phyloP scores from a whole-genome alignment of 2,888 invertebrate species.

The Drosophila stalkeri region DNA sequence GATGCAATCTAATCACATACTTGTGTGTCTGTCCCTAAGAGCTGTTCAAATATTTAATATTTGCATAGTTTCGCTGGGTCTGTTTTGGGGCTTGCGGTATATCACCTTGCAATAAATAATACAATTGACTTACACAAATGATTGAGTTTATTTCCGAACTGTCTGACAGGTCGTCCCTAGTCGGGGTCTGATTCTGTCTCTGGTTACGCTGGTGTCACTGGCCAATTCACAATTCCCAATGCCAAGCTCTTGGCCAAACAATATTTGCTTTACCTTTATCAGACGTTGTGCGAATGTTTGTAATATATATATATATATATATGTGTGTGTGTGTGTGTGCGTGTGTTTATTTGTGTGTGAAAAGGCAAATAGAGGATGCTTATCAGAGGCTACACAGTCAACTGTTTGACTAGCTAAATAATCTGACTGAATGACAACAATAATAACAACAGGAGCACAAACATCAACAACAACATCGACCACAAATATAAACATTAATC shows the following conservation, averaged over 20 bases:
- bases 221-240: slow-evolving; percentile 40
- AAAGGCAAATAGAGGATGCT: slow-evolving; percentile 40
- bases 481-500: slow-evolving; percentile 30
- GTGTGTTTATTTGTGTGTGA: neutral
- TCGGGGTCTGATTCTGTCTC: neutral
- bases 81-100: slow-evolving; percentile 20
- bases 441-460: slow-evolving; percentile 11
- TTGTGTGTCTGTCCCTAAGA: slow-evolving; percentile 17
- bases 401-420: slow-evolving; percentile 31
- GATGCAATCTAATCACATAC: slow-evolving; percentile 19
- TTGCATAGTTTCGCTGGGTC: slow-evolving; percentile 27
- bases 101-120: slow-evolving; percentile 37
- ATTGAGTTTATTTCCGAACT: slow-evolving; percentile 31
- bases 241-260: slow-evolving; percentile 32
- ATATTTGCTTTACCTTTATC: slow-evolving; percentile 40
- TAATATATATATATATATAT: too few relatives aligned
- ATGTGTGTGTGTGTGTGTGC: neutral
- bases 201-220: slow-evolving; percentile 26
- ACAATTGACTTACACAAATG: slow-evolving; percentile 33
- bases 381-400: slow-evolving; percentile 27
- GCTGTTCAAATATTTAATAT: slow-evolving; percentile 47
- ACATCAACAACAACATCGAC: neutral
- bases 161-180: slow-evolving; percentile 10
- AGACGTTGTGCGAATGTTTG: neutral
- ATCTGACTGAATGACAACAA: slow-evolving; percentile 24